Evolutionary conservation across 2,888 invertebrate genomes (phyloP), one percentile per base, ranked within the genome.

Genomic region (Tryphoninae sp.): DNA sequence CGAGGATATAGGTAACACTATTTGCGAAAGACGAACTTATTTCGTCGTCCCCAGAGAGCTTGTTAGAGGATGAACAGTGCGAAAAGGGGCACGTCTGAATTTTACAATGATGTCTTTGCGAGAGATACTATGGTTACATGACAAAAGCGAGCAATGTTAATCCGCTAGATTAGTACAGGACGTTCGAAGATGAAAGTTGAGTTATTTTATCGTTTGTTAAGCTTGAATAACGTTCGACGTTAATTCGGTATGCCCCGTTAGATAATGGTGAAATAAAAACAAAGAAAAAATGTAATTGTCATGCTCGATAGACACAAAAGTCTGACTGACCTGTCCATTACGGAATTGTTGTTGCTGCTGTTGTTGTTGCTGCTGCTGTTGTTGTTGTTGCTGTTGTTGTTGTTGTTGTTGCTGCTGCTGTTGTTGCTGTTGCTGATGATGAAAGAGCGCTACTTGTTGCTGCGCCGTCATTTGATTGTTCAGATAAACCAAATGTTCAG

Each of bases 391-490:
- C 93, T 94, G 89, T 93, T 92, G 92, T 59, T 89, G 90, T 59
- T 90, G 93, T 84, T 94, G 94, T 89, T 92, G 94, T 91, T 94
- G 95, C 84, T 94, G 94, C 86, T 95, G 95, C 84, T 94, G 91
- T 86, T 93, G 94, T 84, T 94, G 92, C 64, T 90, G 91, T 61
- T 91, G 91, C 79, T 91, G 90, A 79, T 92, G 90, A 84, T 92
- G 91, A 83, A 89, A 91, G 13, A 91, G 86, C 26, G 92, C 91
- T 53, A 91, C 91, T 86, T 92, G 91, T 84, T 92, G 92, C 83
- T 92, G 92, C 65, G 92, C 89, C 58, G 91, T 90, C 90, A 92
- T 91, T 85, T 92, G 92, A 87, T 92, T 93, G 90, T 90, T 92
- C 84, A 90, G 90, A 88, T 92, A 90, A 88, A 93, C 92, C 89